Conservation (phyloP, 2,888 invertebrate species). For the Pandemis cinnamomeana region DNA sequence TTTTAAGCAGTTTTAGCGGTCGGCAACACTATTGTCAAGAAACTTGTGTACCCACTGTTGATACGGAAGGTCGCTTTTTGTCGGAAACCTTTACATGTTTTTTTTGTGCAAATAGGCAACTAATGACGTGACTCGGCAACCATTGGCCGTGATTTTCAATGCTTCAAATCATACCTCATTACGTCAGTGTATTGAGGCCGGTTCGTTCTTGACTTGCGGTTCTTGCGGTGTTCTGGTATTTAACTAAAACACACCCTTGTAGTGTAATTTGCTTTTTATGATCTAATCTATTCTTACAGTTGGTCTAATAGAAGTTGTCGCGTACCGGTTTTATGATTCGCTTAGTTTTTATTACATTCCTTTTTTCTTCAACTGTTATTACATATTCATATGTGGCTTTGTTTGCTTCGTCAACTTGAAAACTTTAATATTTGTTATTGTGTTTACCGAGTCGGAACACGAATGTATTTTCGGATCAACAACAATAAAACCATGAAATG, state of each 20-base stretch:
- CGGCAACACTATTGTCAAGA: not conserved
- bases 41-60: not conserved
- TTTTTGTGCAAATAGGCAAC: conserved; percentile 4
- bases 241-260: conserved; percentile 19
- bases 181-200: conserved; percentile 12
- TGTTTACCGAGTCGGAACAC: conserved; percentile 1
- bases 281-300: not conserved
- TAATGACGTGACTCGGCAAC: conserved; percentile 3
- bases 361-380: not conserved
- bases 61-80: conserved; percentile 18
- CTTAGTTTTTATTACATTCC: not conserved
- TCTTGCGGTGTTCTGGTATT: conserved; percentile 16
- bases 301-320: not conserved
- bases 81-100: conserved; percentile 2
- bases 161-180: conserved; percentile 17
- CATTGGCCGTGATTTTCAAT: conserved; percentile 20
- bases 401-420: not conserved
- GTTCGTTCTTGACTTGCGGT: conserved; percentile 30
- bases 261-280: conserved; percentile 13
- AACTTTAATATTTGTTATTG: not conserved
- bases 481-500: not conserved
- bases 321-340: not conserved
- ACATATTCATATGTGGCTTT: not conserved
- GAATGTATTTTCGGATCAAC: not conserved
- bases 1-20: not conserved